Conservation (phyloP, 1,140 invertebrate species). For the Metopolophium dirhodum region DNA sequence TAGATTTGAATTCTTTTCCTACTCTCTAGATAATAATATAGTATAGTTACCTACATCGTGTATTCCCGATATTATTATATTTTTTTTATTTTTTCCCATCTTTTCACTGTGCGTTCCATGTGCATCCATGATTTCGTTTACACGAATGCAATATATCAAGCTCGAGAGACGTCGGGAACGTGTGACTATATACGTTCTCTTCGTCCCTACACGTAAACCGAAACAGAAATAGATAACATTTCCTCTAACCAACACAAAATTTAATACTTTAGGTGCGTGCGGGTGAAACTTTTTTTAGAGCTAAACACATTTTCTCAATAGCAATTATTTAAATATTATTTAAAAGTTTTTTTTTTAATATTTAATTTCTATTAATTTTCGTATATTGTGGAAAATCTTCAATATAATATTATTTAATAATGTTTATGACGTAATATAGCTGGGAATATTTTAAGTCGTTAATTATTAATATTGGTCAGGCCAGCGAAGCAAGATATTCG, state of each 20-base stretch:
- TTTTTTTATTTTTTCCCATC: background rate
- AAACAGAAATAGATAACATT: background rate
- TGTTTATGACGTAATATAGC: too few species aligned
- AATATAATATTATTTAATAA: too few species aligned
- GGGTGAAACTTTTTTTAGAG: background rate
- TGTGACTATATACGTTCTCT: background rate
- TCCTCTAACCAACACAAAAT: background rate
- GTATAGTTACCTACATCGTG: background rate
- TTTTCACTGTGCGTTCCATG: background rate
- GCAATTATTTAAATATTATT: background rate
- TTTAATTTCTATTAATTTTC: background rate
- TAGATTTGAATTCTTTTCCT: background rate
- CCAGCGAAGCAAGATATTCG: too few species aligned
- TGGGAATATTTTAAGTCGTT: too few species aligned
- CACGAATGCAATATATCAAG: conserved; percentile 9
- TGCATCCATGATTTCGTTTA: background rate
- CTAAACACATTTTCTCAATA: background rate
- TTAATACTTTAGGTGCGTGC: background rate
- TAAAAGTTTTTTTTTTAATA: background rate
- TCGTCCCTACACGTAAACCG: background rate
- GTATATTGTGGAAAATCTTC: too few species aligned
- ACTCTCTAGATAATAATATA: background rate
- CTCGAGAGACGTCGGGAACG: background rate
- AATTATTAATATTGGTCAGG: too few species aligned
- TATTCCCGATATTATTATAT: conserved; percentile 2